Percentiles rank a stretch among this genome's conserved stretches.
Evolutionary conservation across 2,888 invertebrate genomes (phyloP).

Genomic region (Lysandra coridon): DNA sequence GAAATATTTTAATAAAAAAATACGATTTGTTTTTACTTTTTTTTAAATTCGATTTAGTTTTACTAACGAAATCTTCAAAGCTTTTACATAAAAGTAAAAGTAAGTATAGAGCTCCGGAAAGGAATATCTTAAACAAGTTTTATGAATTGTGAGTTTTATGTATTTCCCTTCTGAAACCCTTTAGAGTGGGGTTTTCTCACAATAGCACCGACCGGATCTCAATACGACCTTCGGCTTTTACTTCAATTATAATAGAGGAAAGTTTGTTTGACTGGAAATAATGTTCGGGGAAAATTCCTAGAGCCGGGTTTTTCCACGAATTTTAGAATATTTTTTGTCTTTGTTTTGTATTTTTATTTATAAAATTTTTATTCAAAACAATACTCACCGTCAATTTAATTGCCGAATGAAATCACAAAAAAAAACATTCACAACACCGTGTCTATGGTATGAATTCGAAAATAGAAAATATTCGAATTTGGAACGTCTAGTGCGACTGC

Average conservation of each 20-base stretch:
- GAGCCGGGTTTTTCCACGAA: not conserved
- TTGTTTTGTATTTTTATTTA: not conserved
- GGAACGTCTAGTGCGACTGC: slow-evolving; percentile 63
- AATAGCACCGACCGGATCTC: not conserved
- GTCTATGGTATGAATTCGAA: slow-evolving; percentile 15
- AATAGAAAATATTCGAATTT: slow-evolving; percentile 46
- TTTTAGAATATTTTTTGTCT: not conserved
- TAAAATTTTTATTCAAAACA: not conserved
- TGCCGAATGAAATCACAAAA: not conserved
- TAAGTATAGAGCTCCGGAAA: not conserved
- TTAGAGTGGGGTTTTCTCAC: not conserved
- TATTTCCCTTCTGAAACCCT: slow-evolving; percentile 1
- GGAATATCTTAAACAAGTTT: slow-evolving; percentile 6
- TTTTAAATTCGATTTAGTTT: not conserved
- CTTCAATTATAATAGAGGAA: not conserved
- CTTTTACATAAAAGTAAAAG: not conserved
- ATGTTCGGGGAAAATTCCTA: not conserved
- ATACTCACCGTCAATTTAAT: slow-evolving; percentile 6
- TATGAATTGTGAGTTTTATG: not conserved
- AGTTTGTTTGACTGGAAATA: not conserved
- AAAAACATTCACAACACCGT: slow-evolving; percentile 21
- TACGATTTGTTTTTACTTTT: too few relatives aligned
- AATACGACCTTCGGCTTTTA: slow-evolving; percentile 3
- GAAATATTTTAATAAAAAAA: too few relatives aligned
- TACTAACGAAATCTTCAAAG: not conserved